Conservation (phyloP, 2,888 invertebrate genomes). For the Lasioglossum figueresi region DNA sequence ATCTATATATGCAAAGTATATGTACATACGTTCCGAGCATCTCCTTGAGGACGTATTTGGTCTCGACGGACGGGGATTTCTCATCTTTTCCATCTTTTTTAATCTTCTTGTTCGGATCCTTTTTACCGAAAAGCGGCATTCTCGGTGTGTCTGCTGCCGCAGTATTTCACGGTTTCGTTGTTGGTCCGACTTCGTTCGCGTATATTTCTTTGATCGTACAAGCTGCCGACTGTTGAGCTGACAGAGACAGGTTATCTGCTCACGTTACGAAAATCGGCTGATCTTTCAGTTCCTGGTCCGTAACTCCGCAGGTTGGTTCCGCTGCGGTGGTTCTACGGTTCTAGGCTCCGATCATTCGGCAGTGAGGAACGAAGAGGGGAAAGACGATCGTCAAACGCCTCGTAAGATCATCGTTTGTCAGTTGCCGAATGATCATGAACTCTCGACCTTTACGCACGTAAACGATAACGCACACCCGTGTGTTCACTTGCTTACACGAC, state of each 20-base stretch:
- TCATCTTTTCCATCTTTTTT: slow-evolving; percentile 94
- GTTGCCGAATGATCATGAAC: slow-evolving; percentile 64
- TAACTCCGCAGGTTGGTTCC: not conserved
- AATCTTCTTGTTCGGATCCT: slow-evolving; percentile 93
- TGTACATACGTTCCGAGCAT: slow-evolving; percentile 93
- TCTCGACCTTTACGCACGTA: slow-evolving; percentile 64
- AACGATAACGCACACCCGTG: slow-evolving; percentile 58
- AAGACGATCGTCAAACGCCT: slow-evolving; percentile 54
- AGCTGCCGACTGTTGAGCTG: not conserved
- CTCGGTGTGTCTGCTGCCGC: slow-evolving; percentile 74
- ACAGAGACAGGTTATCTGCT: slow-evolving; percentile 47
- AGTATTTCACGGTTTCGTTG: not conserved
- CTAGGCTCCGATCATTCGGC: slow-evolving; percentile 43
- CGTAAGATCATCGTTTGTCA: slow-evolving; percentile 62
- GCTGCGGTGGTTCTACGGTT: not conserved
- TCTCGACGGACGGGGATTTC: slow-evolving; percentile 93
- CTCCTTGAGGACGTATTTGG: slow-evolving; percentile 95
- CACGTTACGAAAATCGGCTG: not conserved
- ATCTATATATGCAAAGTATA: not conserved
- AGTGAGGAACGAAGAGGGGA: slow-evolving; percentile 26
- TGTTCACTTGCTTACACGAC: slow-evolving; percentile 17
- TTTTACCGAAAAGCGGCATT: slow-evolving; percentile 97
- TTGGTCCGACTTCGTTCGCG: not conserved
- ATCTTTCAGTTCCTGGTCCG: not conserved
- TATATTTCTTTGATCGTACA: not conserved